These are phyloP conservation scores for Istiophorus platypterus DNA, from an alignment of 2,113 vertebrate species.

Conservation along the genomic window DNA sequence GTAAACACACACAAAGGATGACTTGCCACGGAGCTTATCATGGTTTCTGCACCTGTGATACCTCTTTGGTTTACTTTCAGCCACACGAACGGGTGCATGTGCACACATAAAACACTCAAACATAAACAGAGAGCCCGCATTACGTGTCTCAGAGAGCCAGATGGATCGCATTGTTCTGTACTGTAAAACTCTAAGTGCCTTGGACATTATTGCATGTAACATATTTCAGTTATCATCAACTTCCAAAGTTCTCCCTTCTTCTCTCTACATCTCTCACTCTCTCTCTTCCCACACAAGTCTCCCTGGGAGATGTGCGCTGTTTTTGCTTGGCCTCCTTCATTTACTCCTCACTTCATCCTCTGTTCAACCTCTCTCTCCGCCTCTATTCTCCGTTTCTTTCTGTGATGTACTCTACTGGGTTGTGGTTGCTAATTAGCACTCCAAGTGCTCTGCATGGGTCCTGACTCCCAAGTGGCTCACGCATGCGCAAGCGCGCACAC, in stretches of 20 bases:
- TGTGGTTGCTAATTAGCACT: slow-evolving; percentile 79
- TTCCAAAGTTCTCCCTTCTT: slow-evolving; percentile 31
- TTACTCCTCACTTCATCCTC: slow-evolving; percentile 47
- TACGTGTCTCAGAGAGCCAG: slow-evolving; percentile 21
- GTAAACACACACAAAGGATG: slow-evolving; percentile 12
- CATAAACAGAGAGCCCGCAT: slow-evolving; percentile 27
- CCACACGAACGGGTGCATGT: slow-evolving; percentile 25
- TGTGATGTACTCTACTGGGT: slow-evolving; percentile 74
- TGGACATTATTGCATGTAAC: slow-evolving; percentile 39
- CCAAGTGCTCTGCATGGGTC: slow-evolving; percentile 73
- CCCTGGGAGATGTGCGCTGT: slow-evolving; percentile 39
- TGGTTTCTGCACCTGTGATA: slow-evolving; percentile 60
- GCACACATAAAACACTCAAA: slow-evolving; percentile 1
- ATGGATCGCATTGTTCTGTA: slow-evolving; percentile 40
- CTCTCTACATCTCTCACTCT: slow-evolving; percentile 3
- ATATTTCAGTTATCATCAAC: slow-evolving; percentile 40
- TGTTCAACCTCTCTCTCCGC: slow-evolving; percentile 40
- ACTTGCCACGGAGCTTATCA: slow-evolving; percentile 38
- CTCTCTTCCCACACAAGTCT: slow-evolving; percentile 31
- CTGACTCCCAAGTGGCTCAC: slow-evolving; percentile 59
- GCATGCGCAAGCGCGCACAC: slow-evolving; percentile 22
- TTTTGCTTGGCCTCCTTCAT: slow-evolving; percentile 47
- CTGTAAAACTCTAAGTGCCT: slow-evolving; percentile 9
- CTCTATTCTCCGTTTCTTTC: slow-evolving; percentile 43
- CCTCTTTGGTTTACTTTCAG: slow-evolving; percentile 11